Conservation (phyloP, 2,888 invertebrate species). For the Clanis bilineata region DNA sequence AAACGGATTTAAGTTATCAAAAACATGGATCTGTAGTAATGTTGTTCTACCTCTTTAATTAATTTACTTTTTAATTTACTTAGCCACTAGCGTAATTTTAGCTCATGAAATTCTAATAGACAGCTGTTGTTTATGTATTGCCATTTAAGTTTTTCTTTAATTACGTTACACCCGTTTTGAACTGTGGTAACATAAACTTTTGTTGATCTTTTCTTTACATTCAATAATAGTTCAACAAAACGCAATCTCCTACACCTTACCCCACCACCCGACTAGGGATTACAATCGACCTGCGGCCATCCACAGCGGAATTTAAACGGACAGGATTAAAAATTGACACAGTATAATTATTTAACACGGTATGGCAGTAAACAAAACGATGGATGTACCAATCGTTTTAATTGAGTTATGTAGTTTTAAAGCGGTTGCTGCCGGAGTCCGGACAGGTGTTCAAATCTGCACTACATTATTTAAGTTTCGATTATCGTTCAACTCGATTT, state of each 20-base stretch:
- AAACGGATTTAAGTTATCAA: too few relatives aligned
- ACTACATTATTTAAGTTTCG: constrained; percentile 39
- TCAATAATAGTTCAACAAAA: not conserved
- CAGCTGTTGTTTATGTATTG: too few relatives aligned
- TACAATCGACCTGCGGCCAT: constrained; percentile 24
- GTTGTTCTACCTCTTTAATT: too few relatives aligned
- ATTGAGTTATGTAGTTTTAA: constrained; percentile 22
- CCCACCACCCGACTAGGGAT: constrained; percentile 13
- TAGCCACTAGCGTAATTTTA: too few relatives aligned
- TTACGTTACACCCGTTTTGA: too few relatives aligned
- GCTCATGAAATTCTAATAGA: too few relatives aligned
- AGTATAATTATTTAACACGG: constrained; percentile 42
- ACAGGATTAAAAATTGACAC: constrained; percentile 45
- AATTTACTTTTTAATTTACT: too few relatives aligned
- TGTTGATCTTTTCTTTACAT: too few relatives aligned
- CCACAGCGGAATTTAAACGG: constrained; percentile 45
- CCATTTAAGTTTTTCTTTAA: too few relatives aligned
- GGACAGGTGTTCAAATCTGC: constrained; percentile 2
- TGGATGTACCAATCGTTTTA: constrained; percentile 35
- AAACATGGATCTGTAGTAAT: too few relatives aligned
- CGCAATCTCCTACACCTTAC: not conserved
- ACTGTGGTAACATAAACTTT: too few relatives aligned
- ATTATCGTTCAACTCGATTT: constrained; percentile 29
- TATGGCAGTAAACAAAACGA: constrained; percentile 26
- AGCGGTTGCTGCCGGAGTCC: constrained; percentile 6